These are phyloP conservation scores for Nymphalis io DNA, from an alignment of 1,140 invertebrate species.

Conservation along the genomic window DNA sequence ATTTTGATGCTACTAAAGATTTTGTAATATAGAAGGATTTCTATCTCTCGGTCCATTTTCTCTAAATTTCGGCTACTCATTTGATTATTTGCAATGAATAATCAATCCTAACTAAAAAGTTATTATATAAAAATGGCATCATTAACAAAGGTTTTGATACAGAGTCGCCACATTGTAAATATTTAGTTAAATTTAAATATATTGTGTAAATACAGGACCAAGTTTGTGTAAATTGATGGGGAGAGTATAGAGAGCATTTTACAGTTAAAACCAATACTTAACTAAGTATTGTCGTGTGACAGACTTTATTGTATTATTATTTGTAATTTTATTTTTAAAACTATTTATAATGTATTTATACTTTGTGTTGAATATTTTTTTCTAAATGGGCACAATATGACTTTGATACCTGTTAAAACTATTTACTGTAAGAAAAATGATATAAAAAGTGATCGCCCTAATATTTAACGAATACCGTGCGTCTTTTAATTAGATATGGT, in stretches of 20 bases:
- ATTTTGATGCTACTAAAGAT: slow-evolving; percentile 16
- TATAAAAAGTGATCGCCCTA: not conserved
- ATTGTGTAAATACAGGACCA: slow-evolving; percentile 75
- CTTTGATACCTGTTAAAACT: not conserved
- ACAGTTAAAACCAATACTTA: slow-evolving; percentile 36
- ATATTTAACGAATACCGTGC: not conserved
- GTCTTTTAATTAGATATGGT: slow-evolving; percentile 12
- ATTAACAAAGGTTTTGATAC: slow-evolving; percentile 13
- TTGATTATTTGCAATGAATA: not conserved
- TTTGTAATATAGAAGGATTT: not conserved
- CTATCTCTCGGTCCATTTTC: not conserved
- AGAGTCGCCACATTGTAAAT: slow-evolving; percentile 55
- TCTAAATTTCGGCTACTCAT: not conserved
- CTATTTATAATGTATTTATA: not conserved
- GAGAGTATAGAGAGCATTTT: slow-evolving; percentile 46
- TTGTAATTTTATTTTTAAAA: not conserved
- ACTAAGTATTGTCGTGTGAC: slow-evolving; percentile 14
- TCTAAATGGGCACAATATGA: not conserved
- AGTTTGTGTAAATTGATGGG: slow-evolving; percentile 51
- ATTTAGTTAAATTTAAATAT: slow-evolving; percentile 69
- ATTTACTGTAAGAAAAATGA: not conserved
- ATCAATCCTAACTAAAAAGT: not conserved
- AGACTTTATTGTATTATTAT: slow-evolving; percentile 3
- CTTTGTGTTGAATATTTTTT: not conserved
- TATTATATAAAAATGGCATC: not conserved